phyloP scores from a whole-genome alignment of 2,888 invertebrate genomes.

The Phorcus lineatus region DNA sequence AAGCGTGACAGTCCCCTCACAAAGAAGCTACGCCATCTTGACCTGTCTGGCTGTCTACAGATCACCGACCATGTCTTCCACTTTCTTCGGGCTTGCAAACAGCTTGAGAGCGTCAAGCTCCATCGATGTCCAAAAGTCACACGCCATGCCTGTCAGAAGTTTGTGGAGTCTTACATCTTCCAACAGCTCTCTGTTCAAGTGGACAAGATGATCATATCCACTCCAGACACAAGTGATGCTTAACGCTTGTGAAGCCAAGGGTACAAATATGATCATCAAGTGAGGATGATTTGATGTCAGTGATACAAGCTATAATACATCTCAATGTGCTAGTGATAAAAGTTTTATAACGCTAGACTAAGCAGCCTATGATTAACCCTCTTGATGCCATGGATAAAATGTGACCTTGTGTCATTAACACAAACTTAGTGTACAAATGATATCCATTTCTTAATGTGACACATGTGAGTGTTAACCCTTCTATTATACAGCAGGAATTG shows the following conservation, averaged over 20 bases:
- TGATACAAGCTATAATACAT: too few relatives aligned
- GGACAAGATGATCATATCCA: conserved; percentile 24
- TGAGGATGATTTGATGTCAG: too few relatives aligned
- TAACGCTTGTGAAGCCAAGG: neutral
- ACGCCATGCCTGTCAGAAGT: conserved; percentile 20
- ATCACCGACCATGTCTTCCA: conserved; percentile 42
- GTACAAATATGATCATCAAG: neutral
- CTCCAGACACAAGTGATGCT: neutral
- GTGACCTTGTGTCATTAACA: too few relatives aligned
- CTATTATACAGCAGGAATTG: too few relatives aligned
- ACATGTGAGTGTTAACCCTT: too few relatives aligned
- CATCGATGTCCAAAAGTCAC: conserved; percentile 17
- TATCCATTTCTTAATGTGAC: too few relatives aligned
- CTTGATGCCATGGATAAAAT: too few relatives aligned
- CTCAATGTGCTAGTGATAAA: too few relatives aligned
- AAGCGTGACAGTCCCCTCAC: conserved; percentile 35
- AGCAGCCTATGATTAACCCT: too few relatives aligned
- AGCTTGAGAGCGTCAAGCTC: conserved; percentile 14
- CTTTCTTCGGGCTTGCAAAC: neutral
- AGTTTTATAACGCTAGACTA: too few relatives aligned
- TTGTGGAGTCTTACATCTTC: conserved; percentile 22
- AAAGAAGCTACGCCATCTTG: conserved; percentile 45
- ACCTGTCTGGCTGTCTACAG: conserved; percentile 53
- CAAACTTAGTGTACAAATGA: too few relatives aligned
- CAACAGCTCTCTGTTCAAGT: conserved; percentile 6